A percentile compares a stretch with the other conserved stretches of the same genome.
These are phyloP conservation scores for Probosciger aterrimus DNA, from an alignment of 2,113 vertebrate species.

Conservation along the genomic window DNA sequence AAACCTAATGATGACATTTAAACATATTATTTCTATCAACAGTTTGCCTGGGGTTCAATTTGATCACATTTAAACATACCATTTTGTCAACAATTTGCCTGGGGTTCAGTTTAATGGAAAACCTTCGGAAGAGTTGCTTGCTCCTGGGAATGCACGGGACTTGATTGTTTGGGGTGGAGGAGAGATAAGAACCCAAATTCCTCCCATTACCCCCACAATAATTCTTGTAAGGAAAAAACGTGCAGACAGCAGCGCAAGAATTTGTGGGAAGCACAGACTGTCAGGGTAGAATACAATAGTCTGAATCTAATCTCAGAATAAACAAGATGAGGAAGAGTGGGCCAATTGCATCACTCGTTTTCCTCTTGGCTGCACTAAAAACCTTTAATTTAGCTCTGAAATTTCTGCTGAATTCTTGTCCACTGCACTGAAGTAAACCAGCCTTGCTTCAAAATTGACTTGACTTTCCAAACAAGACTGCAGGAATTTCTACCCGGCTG, in stretches of 20 bases:
- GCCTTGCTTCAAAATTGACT: neutral
- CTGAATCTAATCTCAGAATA: conserved; percentile 7
- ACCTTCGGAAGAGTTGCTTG: neutral
- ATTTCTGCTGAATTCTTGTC: conserved; percentile 14
- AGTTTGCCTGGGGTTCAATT: neutral
- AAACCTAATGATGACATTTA: neutral
- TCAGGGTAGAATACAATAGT: neutral
- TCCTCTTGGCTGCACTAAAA: conserved; percentile 29
- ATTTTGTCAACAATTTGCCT: neutral
- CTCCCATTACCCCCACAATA: neutral
- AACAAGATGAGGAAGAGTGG: neutral
- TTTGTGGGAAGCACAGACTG: neutral
- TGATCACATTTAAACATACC: neutral
- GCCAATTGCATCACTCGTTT: neutral
- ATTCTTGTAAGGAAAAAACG: neutral
- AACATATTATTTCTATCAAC: neutral
- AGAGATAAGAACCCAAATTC: neutral
- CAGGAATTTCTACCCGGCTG: neutral
- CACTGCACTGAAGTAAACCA: neutral
- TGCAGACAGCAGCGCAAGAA: conserved; percentile 3
- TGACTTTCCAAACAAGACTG: neutral
- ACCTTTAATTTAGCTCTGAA: neutral
- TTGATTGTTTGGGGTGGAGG: neutral
- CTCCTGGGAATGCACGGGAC: neutral
- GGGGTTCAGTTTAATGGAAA: neutral